Base-by-base conservation (phyloP, 2,113 vertebrate genomes). In the Myotis brandtii region DNA sequence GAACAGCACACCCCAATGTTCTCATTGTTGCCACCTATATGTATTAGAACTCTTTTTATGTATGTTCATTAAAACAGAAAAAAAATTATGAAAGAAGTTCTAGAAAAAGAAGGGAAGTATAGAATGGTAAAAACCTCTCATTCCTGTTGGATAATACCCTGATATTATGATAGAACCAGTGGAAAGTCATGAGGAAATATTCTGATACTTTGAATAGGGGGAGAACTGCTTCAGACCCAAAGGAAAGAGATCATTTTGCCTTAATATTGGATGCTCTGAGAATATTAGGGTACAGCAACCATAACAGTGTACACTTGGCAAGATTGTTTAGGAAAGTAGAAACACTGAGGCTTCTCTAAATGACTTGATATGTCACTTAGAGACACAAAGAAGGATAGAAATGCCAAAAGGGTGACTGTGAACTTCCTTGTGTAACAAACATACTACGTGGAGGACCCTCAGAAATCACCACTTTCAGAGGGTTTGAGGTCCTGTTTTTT, bases 221-320 rank as follows among this genome's bases (percentile, higher is more conserved):
- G 10, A 80, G 3, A 87, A 85, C 2, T 54, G 8, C 8, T 82
- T 82, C n/a, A 46, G 13, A 2, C 32, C n/a, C 1, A 14, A 80
- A 93, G 2, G 2, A 0, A 54, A 9, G 5, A 46, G 3, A 11
- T 0, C 1, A 17, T 27, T 50, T 73, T 77, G 20, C 5, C 0
- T 17, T 21, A 32, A 54, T 9, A n/a, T 23, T 83, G 16, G 17
- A 30, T 13, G 0, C 1, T 27, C 40, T 66, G 21, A 16, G 25
- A 81, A 14, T 12, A 37, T 56, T 43, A 72, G 21, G 17, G 6
- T 75, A 32, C 9, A 48, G 25, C 12, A 6, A 30, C 21, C 10
- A 48, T 18, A 86, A 25, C 4, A 20, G 30, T 4, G 1, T 6
- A 21, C 10, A 25, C 8, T 17, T 23, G 43, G 27, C 4, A 37